A percentile compares a stretch with the other conserved stretches of the same genome.
phyloP scores from a whole-genome alignment of 2,888 invertebrate species.

The Deilephila porcellus region DNA sequence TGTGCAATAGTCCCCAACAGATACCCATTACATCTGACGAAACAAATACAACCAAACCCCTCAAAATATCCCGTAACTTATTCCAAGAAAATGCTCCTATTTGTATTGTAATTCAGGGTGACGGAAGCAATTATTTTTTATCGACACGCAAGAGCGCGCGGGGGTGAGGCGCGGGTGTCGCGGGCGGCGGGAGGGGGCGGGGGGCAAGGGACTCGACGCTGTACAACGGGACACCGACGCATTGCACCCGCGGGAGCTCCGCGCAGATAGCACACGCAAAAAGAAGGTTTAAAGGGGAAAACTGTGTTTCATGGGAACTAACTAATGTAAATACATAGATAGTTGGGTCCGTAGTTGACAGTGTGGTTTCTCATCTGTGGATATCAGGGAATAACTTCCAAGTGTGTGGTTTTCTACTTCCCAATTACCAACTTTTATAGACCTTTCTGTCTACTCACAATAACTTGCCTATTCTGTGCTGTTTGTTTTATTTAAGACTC shows the following conservation, averaged over 20 bases:
- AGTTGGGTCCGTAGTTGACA: background rate
- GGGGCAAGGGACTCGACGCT: constrained; percentile 38
- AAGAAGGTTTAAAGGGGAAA: constrained; percentile 64
- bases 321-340: constrained; percentile 22
- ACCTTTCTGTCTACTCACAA: too few relatives aligned
- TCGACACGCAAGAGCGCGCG: constrained; percentile 76
- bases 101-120: constrained; percentile 68
- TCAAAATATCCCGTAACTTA: constrained; percentile 40
- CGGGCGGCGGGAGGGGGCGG: constrained; percentile 45
- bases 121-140: constrained; percentile 83
- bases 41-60: constrained; percentile 28
- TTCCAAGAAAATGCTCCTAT: constrained; percentile 52
- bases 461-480: too few relatives aligned
- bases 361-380: too few relatives aligned
- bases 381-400: too few relatives aligned
- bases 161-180: constrained; percentile 44
- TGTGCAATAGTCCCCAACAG: background rate
- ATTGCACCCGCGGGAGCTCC: constrained; percentile 79
- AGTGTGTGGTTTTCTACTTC: too few relatives aligned
- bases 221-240: constrained; percentile 66
- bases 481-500: too few relatives aligned
- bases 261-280: constrained; percentile 61
- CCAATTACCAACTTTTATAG: too few relatives aligned
- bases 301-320: constrained; percentile 46
- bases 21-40: background rate